A percentile compares a stretch with the other conserved stretches of the same genome.
Conservation (phyloP, 2,888 invertebrate species). For the Pomacea canaliculata region DNA sequence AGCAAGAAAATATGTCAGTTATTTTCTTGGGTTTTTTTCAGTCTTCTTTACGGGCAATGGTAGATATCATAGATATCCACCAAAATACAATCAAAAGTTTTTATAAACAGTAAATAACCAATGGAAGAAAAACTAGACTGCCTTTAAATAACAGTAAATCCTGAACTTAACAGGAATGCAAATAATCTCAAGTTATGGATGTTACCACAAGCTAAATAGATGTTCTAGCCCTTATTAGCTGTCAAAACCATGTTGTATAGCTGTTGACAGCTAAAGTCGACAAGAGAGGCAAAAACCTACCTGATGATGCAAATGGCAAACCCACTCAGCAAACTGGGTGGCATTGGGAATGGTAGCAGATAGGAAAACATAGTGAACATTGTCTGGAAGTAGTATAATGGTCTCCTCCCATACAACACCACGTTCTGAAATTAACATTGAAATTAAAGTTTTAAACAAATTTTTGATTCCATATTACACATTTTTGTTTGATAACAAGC, state of each 20-base stretch:
- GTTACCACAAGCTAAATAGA: no score
- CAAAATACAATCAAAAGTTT: no score
- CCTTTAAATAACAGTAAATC: neutral
- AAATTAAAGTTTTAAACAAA: neutral
- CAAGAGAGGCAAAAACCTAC: slow-evolving; percentile 39
- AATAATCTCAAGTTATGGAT: no score
- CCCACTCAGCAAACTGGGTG: slow-evolving; percentile 80
- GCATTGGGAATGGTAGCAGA: slow-evolving; percentile 99
- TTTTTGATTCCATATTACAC: neutral
- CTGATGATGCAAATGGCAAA: slow-evolving; percentile 84
- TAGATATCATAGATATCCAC: no score
- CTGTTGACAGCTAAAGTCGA: no score
- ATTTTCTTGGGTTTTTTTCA: no score
- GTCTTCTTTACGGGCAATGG: no score
- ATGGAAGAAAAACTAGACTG: neutral
- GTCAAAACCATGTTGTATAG: no score
- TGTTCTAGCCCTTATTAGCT: no score
- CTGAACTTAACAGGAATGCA: neutral
- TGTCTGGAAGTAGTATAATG: slow-evolving; percentile 94
- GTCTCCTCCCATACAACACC: slow-evolving; percentile 99
- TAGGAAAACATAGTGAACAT: slow-evolving; percentile 97
- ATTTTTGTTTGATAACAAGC: no score
- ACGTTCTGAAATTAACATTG: slow-evolving; percentile 76
- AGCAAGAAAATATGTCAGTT: no score
- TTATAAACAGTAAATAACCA: no score